Conservation (phyloP, 2,888 invertebrate species). For the Lasius platythorax region DNA sequence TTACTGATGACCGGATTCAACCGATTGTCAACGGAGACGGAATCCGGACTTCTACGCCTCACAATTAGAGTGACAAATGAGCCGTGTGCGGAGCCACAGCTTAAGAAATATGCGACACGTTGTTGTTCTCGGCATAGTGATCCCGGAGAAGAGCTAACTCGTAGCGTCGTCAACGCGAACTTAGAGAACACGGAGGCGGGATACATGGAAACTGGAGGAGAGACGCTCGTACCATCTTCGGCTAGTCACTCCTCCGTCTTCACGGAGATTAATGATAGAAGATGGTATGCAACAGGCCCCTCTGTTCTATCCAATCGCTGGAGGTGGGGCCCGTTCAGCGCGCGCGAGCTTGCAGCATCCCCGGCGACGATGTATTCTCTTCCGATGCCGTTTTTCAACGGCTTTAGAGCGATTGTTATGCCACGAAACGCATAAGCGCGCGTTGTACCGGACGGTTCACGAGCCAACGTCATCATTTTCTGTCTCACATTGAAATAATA, state of each 20-base stretch:
- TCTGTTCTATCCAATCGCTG: conserved; percentile 58
- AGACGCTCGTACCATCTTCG: conserved; percentile 42
- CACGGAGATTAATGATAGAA: conserved; percentile 68
- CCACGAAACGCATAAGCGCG: conserved; percentile 11
- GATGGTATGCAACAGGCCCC: conserved; percentile 54
- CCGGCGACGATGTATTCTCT: conserved; percentile 54
- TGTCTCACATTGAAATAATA: not conserved
- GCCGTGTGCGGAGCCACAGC: not conserved
- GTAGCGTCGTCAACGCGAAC: conserved; percentile 27
- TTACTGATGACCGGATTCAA: conserved; percentile 36
- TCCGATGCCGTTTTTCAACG: conserved; percentile 49
- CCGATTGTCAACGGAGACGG: conserved; percentile 33
- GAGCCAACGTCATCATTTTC: not conserved
- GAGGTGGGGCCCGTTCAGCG: conserved; percentile 59
- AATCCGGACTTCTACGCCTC: conserved; percentile 17
- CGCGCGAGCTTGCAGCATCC: conserved; percentile 43
- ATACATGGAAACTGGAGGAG: conserved; percentile 53
- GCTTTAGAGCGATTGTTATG: conserved; percentile 31
- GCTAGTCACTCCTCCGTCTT: conserved; percentile 57
- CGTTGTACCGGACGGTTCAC: conserved; percentile 34
- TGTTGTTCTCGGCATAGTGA: not conserved
- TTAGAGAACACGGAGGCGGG: conserved; percentile 20
- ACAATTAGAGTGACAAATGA: conserved; percentile 50
- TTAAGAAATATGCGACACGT: conserved; percentile 7
- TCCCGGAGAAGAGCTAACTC: conserved; percentile 7